Conservation (phyloP, 2,888 invertebrate species). For the Uloborus plumipes region DNA sequence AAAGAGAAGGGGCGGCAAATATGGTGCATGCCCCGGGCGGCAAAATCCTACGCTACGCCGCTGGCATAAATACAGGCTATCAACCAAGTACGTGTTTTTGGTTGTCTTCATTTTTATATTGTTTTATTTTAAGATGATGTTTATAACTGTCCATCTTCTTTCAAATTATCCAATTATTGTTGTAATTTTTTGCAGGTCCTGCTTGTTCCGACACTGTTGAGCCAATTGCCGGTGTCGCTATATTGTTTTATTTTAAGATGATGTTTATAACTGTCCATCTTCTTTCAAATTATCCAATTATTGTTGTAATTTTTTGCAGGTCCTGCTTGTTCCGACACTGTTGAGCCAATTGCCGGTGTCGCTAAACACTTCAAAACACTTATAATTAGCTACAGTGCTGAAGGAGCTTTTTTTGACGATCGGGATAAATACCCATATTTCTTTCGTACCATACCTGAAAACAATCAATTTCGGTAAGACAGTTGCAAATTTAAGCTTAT, state of each 20-base stretch:
- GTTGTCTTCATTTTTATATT: too few species aligned
- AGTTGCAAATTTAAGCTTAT: neutral
- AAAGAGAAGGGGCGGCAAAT: too few species aligned
- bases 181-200: slow-evolving; percentile 74
- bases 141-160: too few species aligned
- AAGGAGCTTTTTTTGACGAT: slow-evolving; percentile 81
- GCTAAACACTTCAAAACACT: slow-evolving; percentile 81
- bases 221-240: slow-evolving; percentile 81
- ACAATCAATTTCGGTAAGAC: slow-evolving; percentile 78
- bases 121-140: too few species aligned
- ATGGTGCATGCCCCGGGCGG: too few species aligned
- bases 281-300: too few species aligned
- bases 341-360: slow-evolving; percentile 83
- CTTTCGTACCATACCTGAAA: slow-evolving; percentile 84
- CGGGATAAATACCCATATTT: slow-evolving; percentile 82
- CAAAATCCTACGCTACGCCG: too few species aligned
- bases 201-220: slow-evolving; percentile 87
- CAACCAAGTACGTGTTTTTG: too few species aligned
- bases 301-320: slow-evolving; percentile 71
- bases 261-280: too few species aligned
- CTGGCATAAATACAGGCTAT: too few species aligned
- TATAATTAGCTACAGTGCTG: slow-evolving; percentile 84
- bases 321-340: slow-evolving; percentile 85
- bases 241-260: too few species aligned
- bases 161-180: too few species aligned